phyloP scores from a whole-genome alignment of 2,797 vertebrate species.

The Sebastiscus albofasciatus region DNA sequence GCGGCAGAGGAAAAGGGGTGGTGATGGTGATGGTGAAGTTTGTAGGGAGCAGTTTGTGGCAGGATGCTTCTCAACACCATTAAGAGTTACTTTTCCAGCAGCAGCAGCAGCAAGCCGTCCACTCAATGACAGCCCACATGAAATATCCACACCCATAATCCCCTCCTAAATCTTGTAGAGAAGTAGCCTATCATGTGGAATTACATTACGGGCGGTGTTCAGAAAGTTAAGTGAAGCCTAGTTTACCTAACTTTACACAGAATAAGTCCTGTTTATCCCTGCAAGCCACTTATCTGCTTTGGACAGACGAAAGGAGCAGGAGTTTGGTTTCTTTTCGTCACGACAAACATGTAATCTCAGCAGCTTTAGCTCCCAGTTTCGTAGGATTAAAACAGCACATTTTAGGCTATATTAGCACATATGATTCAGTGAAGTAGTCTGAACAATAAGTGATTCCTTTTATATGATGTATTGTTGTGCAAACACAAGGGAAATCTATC shows the following conservation, averaged over 20 bases:
- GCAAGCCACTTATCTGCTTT: conserved; percentile 60
- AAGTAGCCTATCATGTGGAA: conserved; percentile 17
- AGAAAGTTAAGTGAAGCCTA: conserved; percentile 49
- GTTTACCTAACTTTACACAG: conserved; percentile 60
- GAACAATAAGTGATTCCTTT: not conserved
- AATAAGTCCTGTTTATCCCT: conserved; percentile 61
- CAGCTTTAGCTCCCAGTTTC: not conserved
- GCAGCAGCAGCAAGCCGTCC: conserved; percentile 19
- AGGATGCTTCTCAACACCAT: conserved; percentile 57
- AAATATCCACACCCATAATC: conserved; percentile 49
- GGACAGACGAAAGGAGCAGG: conserved; percentile 21
- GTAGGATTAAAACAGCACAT: conserved; percentile 20
- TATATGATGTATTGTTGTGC: not conserved
- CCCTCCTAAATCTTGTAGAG: conserved; percentile 8
- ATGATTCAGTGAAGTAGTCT: not conserved
- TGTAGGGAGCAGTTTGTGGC: conserved; percentile 61
- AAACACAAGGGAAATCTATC: not conserved
- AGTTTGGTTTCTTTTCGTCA: conserved; percentile 18
- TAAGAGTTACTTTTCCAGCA: conserved; percentile 52
- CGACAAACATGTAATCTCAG: conserved; percentile 31
- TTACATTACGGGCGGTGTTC: conserved; percentile 29
- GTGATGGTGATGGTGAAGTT: conserved; percentile 25
- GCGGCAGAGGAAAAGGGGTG: conserved; percentile 10
- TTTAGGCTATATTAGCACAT: not conserved
- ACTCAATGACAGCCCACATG: conserved; percentile 42